A percentile compares a stretch with the other conserved stretches of the same genome.
These are phyloP conservation scores for Sarcophaga rosellei DNA, from an alignment of 2,888 invertebrate species.

Conservation along the genomic window DNA sequence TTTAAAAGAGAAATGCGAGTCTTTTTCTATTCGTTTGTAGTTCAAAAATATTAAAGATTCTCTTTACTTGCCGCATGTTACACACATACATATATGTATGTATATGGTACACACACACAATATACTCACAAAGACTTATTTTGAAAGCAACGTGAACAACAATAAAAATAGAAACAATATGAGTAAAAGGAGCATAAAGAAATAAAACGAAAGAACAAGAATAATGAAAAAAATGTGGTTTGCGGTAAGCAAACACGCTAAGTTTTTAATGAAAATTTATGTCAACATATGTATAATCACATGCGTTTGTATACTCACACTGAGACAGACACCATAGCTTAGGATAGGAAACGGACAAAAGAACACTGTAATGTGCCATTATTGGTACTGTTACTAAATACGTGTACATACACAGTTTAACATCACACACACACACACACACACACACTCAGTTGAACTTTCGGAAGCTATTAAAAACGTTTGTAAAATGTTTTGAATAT, in stretches of 20 bases:
- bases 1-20: too few species aligned
- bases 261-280: slow-evolving; percentile 49
- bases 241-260: slow-evolving; percentile 28
- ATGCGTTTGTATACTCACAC: slow-evolving; percentile 12
- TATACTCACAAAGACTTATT: too few species aligned
- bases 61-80: too few species aligned
- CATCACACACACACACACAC: neutral
- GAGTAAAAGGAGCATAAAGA: slow-evolving; percentile 3
- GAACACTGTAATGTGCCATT: slow-evolving; percentile 31
- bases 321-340: neutral
- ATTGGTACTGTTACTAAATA: slow-evolving; percentile 44
- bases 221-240: slow-evolving; percentile 2
- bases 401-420: neutral
- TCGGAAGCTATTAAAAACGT: neutral
- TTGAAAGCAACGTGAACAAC: neutral
- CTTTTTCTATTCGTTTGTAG: too few species aligned
- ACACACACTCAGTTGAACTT: neutral
- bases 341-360: slow-evolving; percentile 8
- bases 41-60: too few species aligned
- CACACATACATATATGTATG: too few species aligned
- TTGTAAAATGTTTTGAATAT: neutral
- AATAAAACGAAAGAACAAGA: slow-evolving; percentile 20
- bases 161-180: slow-evolving; percentile 28
- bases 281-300: slow-evolving; percentile 33
- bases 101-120: too few species aligned